Percentiles rank a stretch among this genome's conserved stretches.
These are phyloP conservation scores for Drosophila nigromelanica DNA, from an alignment of 1,140 invertebrate species.

Conservation along the genomic window DNA sequence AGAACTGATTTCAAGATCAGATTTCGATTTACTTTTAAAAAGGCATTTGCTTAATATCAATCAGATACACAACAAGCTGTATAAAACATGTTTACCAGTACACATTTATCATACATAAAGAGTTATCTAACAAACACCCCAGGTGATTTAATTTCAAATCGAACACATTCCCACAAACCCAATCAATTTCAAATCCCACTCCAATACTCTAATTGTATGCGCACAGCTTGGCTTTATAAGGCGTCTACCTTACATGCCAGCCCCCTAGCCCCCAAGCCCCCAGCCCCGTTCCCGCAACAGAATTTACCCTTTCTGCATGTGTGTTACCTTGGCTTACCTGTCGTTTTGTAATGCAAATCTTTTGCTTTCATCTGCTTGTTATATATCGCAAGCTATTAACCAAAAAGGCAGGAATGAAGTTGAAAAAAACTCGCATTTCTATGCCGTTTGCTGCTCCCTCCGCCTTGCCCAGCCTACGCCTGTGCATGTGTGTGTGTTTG, in stretches of 20 bases:
- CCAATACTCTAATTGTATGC: slow-evolving; percentile 27
- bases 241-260: slow-evolving; percentile 20
- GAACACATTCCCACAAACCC: slow-evolving; percentile 31
- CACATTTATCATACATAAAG: slow-evolving; percentile 15
- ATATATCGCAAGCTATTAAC: slow-evolving; percentile 81
- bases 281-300: not conserved
- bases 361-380: slow-evolving; percentile 80
- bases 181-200: slow-evolving; percentile 28
- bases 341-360: slow-evolving; percentile 81
- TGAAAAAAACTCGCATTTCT: slow-evolving; percentile 53
- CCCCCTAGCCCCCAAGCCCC: not conserved
- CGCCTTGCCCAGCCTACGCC: slow-evolving; percentile 6
- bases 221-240: slow-evolving; percentile 35
- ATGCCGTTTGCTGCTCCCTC: slow-evolving; percentile 53
- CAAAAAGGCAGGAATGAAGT: slow-evolving; percentile 26
- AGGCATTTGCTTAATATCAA: slow-evolving; percentile 6
- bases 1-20: too few relatives aligned
- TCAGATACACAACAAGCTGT: slow-evolving; percentile 5
- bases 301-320: slow-evolving; percentile 39
- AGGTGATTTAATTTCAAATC: slow-evolving; percentile 39
- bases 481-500: slow-evolving; percentile 32
- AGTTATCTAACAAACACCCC: slow-evolving; percentile 23
- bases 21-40: too few relatives aligned
- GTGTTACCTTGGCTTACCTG: slow-evolving; percentile 55
- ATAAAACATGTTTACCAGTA: not conserved